Conservation (phyloP, 2,113 vertebrate species). For the Pygoscelis adeliae region DNA sequence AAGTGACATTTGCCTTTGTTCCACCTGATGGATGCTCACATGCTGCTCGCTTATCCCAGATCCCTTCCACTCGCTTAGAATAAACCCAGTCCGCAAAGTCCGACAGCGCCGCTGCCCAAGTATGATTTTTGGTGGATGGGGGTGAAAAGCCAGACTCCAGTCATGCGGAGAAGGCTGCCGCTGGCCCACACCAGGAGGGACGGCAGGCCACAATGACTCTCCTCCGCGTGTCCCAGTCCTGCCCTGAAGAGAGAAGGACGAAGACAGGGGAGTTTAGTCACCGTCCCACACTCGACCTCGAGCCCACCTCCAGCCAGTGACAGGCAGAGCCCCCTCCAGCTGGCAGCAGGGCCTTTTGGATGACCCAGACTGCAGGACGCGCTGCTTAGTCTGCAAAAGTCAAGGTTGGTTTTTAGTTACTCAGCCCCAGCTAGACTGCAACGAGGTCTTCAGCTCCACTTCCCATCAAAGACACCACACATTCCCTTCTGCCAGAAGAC, state of each 20-base stretch:
- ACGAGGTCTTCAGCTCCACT: not conserved
- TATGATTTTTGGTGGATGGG: not conserved
- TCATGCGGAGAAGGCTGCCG: not conserved
- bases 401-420: not conserved
- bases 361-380: not conserved
- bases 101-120: not conserved
- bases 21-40: not conserved
- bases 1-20: not conserved
- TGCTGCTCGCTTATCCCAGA: not conserved
- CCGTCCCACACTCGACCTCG: accelerated
- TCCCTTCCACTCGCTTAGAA: not conserved
- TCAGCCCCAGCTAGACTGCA: not conserved
- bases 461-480: accelerated
- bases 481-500: not conserved
- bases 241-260: too few relatives aligned
- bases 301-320: not conserved
- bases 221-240: not conserved
- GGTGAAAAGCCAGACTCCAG: not conserved
- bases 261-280: too few relatives aligned
- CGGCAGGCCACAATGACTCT: too few relatives aligned
- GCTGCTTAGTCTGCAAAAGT: not conserved
- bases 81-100: not conserved
- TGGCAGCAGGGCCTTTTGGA: too few relatives aligned
- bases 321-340: not conserved
- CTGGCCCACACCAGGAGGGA: not conserved